Percentiles rank a stretch among this genome's conserved stretches.
Evolutionary conservation across 2,888 invertebrate species (phyloP).

Genomic region (Ochlodes sylvanus): DNA sequence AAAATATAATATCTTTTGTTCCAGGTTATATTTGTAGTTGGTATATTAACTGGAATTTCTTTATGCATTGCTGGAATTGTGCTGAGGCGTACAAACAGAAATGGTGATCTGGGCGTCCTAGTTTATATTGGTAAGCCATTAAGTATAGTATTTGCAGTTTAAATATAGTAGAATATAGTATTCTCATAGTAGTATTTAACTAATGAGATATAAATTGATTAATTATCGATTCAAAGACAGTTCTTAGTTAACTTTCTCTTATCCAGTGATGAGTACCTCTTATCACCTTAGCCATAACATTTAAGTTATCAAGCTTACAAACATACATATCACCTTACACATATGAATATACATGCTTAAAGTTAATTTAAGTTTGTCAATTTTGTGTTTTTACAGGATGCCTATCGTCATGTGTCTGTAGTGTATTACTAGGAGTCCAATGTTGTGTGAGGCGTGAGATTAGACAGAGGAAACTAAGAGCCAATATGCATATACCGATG

Average conservation of each 20-base stretch:
- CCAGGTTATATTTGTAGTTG: slow-evolving; percentile 88
- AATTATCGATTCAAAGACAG: no score
- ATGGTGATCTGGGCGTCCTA: slow-evolving; percentile 87
- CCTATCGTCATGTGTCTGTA: slow-evolving; percentile 86
- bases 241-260: no score
- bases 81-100: slow-evolving; percentile 85
- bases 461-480: slow-evolving; percentile 69
- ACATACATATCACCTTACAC: no score
- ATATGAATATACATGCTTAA: neutral
- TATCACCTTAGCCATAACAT: no score
- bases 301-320: no score
- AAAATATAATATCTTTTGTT: slow-evolving; percentile 40
- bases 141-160: no score
- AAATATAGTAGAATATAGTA: no score
- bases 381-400: slow-evolving; percentile 64
- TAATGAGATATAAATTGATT: no score
- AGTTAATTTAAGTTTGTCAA: no score
- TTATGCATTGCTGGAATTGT: slow-evolving; percentile 88
- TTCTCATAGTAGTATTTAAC: no score
- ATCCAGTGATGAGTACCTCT: no score
- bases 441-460: slow-evolving; percentile 85
- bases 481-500: slow-evolving; percentile 78
- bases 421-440: slow-evolving; percentile 86
- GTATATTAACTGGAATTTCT: slow-evolving; percentile 87
- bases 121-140: slow-evolving; percentile 85